Conservation (phyloP, 1,140 invertebrate species). For the Hycleus phaleratus region DNA sequence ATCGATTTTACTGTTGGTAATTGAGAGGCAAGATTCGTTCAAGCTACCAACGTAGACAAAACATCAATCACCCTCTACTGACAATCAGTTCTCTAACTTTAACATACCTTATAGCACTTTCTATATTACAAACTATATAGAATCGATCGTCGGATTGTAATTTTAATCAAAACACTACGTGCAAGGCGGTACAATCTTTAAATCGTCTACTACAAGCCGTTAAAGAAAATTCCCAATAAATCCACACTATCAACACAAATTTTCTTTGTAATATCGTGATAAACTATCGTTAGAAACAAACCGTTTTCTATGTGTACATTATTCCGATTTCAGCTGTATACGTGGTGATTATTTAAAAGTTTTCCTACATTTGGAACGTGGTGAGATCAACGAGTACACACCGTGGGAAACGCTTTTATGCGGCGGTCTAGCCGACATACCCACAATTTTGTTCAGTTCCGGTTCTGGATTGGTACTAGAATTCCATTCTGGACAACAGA, state of each 20-base stretch:
- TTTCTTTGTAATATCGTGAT: not conserved
- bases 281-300: not conserved
- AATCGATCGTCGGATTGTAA: not conserved
- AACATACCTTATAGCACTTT: not conserved
- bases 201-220: not conserved
- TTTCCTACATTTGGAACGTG: slow-evolving; percentile 64
- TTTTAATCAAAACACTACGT: not conserved
- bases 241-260: not conserved
- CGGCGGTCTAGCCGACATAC: slow-evolving; percentile 62
- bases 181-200: not conserved
- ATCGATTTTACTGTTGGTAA: slow-evolving; percentile 1
- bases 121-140: too few relatives aligned
- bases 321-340: slow-evolving; percentile 58
- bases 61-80: slow-evolving; percentile 12
- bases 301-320: not conserved
- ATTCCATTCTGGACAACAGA: slow-evolving; percentile 58
- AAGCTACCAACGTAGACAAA: slow-evolving; percentile 1
- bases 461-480: slow-evolving; percentile 71
- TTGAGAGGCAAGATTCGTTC: slow-evolving; percentile 11
- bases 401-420: slow-evolving; percentile 69
- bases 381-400: slow-evolving; percentile 70
- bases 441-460: slow-evolving; percentile 72
- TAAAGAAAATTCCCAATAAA: not conserved
- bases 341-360: slow-evolving; percentile 72
- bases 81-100: slow-evolving; percentile 3